A percentile compares a stretch with the other conserved stretches of the same genome.
Evolutionary conservation across 2,113 vertebrate species (phyloP).

Genomic region (Parotia lawesii): DNA sequence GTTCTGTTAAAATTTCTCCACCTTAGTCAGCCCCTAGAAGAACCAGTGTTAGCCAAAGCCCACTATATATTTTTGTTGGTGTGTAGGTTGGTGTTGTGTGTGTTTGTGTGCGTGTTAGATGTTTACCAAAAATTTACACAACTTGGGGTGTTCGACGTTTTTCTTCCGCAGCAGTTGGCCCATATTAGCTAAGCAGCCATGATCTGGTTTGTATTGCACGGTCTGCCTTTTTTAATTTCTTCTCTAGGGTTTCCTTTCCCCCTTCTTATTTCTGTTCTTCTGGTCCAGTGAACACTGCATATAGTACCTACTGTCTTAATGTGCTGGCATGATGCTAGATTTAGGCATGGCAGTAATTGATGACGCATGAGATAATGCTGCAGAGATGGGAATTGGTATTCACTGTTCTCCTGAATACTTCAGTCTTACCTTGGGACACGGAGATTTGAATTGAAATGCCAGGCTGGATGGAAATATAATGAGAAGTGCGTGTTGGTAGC

Average conservation of each 20-base stretch:
- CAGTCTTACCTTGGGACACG: background rate
- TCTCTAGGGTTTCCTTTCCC: conserved; percentile 81
- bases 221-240: conserved; percentile 93
- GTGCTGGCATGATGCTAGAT: conserved; percentile 99
- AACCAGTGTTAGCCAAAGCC: conserved; percentile 46
- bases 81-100: conserved; percentile 83
- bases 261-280: conserved; percentile 84
- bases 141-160: conserved; percentile 99
- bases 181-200: conserved; percentile 99
- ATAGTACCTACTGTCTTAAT: conserved; percentile 98
- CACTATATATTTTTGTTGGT: conserved; percentile 62
- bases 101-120: conserved; percentile 88
- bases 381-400: conserved; percentile 82
- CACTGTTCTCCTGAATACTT: conserved; percentile 49
- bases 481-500: background rate
- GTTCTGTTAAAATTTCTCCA: background rate
- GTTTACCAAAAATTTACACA: conserved; percentile 96
- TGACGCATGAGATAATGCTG: conserved; percentile 97
- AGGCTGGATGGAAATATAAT: conserved; percentile 5
- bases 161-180: conserved; percentile 99
- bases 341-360: conserved; percentile 98
- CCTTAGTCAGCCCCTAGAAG: background rate
- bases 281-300: conserved; percentile 98
- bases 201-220: conserved; percentile 99
- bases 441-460: conserved; percentile 39